These are phyloP conservation scores for Cacatua alba DNA, from an alignment of 2,113 vertebrate species.

Conservation along the genomic window DNA sequence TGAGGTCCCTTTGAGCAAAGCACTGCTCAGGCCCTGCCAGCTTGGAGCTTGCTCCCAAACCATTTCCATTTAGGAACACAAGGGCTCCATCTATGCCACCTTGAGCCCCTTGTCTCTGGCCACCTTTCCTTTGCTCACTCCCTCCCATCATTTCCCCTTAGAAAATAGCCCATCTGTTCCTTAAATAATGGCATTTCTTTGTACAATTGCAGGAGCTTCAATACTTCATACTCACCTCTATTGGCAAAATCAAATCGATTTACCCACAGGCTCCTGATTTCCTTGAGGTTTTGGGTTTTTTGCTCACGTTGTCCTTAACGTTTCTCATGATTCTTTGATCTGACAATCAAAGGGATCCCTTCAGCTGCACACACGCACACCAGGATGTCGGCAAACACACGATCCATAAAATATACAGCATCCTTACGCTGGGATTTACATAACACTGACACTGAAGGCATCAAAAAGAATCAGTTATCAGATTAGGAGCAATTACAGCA, in stretches of 20 bases:
- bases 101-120: neutral
- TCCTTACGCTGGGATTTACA: neutral
- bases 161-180: neutral
- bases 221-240: neutral
- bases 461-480: constrained; percentile 26
- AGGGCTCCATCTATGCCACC: neutral
- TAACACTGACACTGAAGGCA: neutral
- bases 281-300: neutral
- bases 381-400: neutral
- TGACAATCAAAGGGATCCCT: neutral
- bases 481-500: neutral
- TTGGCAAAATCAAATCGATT: neutral
- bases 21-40: neutral
- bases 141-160: neutral
- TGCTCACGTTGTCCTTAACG: neutral
- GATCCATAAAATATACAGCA: constrained; percentile 4
- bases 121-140: rapidly evolving
- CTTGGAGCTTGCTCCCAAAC: neutral
- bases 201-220: neutral
- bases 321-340: neutral
- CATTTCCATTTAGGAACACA: neutral
- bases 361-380: neutral
- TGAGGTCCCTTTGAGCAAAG: neutral
- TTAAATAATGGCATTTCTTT: neutral
- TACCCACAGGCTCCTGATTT: neutral